phyloP scores from a whole-genome alignment of 2,888 invertebrate genomes.

The Tetranychus truncatus region DNA sequence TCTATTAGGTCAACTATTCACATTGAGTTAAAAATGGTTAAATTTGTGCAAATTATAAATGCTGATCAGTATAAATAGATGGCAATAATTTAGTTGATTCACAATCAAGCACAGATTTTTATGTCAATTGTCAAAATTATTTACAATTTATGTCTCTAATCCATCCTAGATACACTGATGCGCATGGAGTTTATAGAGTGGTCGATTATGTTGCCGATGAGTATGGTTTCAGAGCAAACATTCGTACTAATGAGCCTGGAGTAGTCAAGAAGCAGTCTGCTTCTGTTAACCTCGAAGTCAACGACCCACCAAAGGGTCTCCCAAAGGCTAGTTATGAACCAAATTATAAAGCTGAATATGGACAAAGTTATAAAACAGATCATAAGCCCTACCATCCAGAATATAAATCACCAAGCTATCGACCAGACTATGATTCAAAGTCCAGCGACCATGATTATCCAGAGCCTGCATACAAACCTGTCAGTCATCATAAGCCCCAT shows the following conservation, averaged over 20 bases:
- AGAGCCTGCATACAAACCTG: neutral
- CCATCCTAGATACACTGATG: conserved; percentile 12
- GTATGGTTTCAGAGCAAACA: neutral
- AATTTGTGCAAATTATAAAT: too few species aligned
- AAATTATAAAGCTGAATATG: neutral
- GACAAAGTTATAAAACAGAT: neutral
- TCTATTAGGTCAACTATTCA: too few species aligned
- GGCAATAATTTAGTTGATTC: too few species aligned
- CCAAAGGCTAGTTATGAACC: neutral
- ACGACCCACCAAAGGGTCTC: neutral
- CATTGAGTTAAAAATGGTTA: too few species aligned
- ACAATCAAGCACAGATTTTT: too few species aligned
- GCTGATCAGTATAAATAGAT: too few species aligned
- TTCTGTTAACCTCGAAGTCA: neutral
- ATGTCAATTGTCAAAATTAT: too few species aligned
- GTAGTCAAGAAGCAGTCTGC: neutral
- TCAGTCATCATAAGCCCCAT: neutral
- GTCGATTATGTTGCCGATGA: neutral
- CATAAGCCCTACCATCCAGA: neutral
- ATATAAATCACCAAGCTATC: neutral
- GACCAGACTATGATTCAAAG: neutral
- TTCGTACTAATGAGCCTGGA: neutral
- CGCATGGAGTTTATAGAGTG: neutral
- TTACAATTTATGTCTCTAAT: too few species aligned
- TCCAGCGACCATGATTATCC: neutral